phyloP scores from a whole-genome alignment of 2,113 vertebrate genomes.

The Neodon shergylaensis region DNA sequence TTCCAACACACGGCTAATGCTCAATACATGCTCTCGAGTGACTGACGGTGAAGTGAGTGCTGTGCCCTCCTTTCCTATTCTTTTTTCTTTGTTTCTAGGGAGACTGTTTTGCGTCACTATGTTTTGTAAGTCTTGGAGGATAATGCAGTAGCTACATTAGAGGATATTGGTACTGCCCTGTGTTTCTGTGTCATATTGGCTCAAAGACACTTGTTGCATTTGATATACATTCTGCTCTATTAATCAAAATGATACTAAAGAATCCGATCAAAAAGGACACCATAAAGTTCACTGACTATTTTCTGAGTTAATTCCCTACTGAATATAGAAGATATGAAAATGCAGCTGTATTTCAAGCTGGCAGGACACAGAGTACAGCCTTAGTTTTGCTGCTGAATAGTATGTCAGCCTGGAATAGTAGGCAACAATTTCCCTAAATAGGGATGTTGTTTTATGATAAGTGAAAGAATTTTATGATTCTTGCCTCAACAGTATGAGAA shows the following conservation, averaged over 20 bases:
- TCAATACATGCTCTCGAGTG: background rate
- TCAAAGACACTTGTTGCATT: background rate
- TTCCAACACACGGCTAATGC: background rate
- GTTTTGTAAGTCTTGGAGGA: background rate
- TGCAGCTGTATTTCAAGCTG: background rate
- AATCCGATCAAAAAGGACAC: background rate
- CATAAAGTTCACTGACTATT: background rate
- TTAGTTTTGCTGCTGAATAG: background rate
- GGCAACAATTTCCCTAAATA: background rate
- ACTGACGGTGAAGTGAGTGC: background rate
- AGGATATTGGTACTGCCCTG: background rate
- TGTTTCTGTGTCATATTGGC: background rate
- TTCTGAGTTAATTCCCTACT: conserved; percentile 13
- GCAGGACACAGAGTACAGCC: background rate
- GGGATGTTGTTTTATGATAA: background rate
- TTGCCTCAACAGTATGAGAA: background rate
- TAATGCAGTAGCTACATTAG: conserved; percentile 24
- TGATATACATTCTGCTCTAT: background rate
- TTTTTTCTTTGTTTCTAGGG: conserved; percentile 40
- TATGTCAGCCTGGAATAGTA: background rate
- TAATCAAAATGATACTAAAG: background rate
- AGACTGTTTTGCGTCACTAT: conserved; percentile 24
- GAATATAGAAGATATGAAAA: conserved; percentile 28
- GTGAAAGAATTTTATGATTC: conserved; percentile 25
- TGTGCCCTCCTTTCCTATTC: background rate